A percentile compares a stretch with the other conserved stretches of the same genome.
These are phyloP conservation scores for Diogma glabrata DNA, from an alignment of 2,888 invertebrate species.

Conservation along the genomic window DNA sequence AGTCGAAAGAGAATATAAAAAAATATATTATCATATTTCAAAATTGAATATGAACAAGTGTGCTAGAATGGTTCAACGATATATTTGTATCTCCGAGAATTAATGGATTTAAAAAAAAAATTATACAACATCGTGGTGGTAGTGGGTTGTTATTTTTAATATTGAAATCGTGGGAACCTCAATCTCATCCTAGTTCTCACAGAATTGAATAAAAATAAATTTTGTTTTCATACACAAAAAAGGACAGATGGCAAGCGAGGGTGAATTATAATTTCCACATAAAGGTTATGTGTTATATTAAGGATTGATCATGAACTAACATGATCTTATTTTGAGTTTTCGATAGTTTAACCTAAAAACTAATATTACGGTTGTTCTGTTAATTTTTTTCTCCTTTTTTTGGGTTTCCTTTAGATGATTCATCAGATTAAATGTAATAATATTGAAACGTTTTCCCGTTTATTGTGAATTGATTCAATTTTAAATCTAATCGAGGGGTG, in stretches of 20 bases:
- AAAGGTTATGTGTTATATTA: neutral
- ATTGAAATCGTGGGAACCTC: conserved; percentile 28
- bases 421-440: too few species aligned
- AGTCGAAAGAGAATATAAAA: neutral
- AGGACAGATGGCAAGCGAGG: conserved; percentile 12
- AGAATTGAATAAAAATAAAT: neutral
- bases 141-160: neutral
- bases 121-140: neutral
- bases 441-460: too few species aligned
- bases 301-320: conserved; percentile 3
- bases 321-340: neutral
- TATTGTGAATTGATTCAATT: too few species aligned
- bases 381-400: too few species aligned
- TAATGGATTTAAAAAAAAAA: too few species aligned
- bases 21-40: neutral
- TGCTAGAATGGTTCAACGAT: too few species aligned
- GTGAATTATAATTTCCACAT: neutral
- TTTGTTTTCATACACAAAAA: neutral
- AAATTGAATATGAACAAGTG: neutral
- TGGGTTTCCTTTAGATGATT: too few species aligned
- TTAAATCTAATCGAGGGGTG: too few species aligned
- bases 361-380: conserved; percentile 6
- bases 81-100: too few species aligned
- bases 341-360: conserved; percentile 1
- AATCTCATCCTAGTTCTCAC: conserved; percentile 28